These are phyloP conservation scores for Bostrychus sinensis DNA, from an alignment of 2,113 vertebrate genomes.

Conservation along the genomic window DNA sequence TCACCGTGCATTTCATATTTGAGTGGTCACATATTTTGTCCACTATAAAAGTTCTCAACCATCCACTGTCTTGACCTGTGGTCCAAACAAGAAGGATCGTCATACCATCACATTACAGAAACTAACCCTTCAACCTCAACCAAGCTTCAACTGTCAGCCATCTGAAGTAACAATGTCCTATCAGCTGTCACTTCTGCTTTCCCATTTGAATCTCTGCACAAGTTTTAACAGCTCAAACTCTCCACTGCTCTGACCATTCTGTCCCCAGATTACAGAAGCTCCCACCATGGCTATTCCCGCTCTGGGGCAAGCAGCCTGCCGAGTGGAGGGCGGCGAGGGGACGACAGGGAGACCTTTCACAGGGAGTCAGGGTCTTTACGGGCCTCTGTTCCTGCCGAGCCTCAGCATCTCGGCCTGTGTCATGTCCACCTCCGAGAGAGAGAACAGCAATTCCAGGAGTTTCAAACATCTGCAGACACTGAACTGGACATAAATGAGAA, in stretches of 20 bases:
- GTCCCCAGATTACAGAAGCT: slow-evolving; percentile 94
- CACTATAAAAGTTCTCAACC: slow-evolving; percentile 56
- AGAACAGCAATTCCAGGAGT: slow-evolving; percentile 86
- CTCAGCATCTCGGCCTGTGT: slow-evolving; percentile 94
- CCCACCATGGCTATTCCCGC: slow-evolving; percentile 86
- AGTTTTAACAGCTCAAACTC: slow-evolving; percentile 73
- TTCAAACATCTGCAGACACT: slow-evolving; percentile 74
- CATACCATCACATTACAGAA: slow-evolving; percentile 76
- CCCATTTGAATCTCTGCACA: slow-evolving; percentile 73
- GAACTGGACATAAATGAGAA: slow-evolving; percentile 93
- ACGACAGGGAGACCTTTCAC: slow-evolving; percentile 86
- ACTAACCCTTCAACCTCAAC: slow-evolving; percentile 64
- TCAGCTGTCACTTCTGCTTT: slow-evolving; percentile 72
- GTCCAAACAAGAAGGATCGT: slow-evolving; percentile 61
- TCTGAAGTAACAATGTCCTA: slow-evolving; percentile 66
- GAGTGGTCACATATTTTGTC: slow-evolving; percentile 55
- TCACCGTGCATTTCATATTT: slow-evolving; percentile 45
- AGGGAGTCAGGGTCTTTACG: slow-evolving; percentile 78
- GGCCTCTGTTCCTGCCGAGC: slow-evolving; percentile 78
- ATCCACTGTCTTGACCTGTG: slow-evolving; percentile 63
- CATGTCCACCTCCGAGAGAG: slow-evolving; percentile 93
- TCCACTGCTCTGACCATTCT: slow-evolving; percentile 85
- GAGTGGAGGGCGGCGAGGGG: slow-evolving; percentile 84
- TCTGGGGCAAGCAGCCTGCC: slow-evolving; percentile 79
- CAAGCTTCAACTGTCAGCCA: slow-evolving; percentile 65